These are phyloP conservation scores for Ooceraea biroi DNA, from an alignment of 1,140 invertebrate genomes.

Conservation along the genomic window DNA sequence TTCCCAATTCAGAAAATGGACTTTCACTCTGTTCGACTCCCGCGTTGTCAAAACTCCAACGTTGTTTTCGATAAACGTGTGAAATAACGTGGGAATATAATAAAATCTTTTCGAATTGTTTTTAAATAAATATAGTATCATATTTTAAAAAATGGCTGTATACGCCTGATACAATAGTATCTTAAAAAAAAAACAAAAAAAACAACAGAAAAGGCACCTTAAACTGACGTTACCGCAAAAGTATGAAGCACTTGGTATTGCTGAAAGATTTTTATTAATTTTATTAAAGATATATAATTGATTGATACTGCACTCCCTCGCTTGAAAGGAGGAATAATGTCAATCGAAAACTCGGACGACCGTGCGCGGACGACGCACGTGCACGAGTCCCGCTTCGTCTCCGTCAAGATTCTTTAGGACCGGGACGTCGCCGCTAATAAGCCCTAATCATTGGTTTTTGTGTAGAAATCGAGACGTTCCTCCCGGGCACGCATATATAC, in stretches of 20 bases:
- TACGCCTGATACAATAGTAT: no score
- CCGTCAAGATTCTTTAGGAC: slow-evolving; percentile 45
- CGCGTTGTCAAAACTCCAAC: neutral
- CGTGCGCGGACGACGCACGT: slow-evolving; percentile 14
- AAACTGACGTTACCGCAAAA: no score
- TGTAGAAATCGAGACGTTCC: slow-evolving; percentile 69
- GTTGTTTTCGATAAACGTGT: neutral
- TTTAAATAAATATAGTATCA: no score
- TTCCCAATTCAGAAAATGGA: no score
- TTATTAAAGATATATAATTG: no score
- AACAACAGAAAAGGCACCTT: no score
- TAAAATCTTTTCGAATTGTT: no score
- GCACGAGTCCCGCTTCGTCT: slow-evolving; percentile 50
- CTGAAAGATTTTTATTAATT: neutral
- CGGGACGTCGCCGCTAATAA: slow-evolving; percentile 72
- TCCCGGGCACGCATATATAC: slow-evolving; percentile 26
- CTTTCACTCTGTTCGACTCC: neutral
- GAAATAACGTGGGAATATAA: neutral
- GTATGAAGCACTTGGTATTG: neutral
- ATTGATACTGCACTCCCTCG: neutral
- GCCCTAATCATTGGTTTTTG: slow-evolving; percentile 71
- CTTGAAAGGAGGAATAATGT: neutral
- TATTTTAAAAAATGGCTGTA: no score
- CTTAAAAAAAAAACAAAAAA: no score
- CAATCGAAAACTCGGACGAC: neutral